A percentile compares a stretch with the other conserved stretches of the same genome.
These are phyloP conservation scores for Melinaea menophilus DNA, from an alignment of 2,888 invertebrate species.

Conservation along the genomic window DNA sequence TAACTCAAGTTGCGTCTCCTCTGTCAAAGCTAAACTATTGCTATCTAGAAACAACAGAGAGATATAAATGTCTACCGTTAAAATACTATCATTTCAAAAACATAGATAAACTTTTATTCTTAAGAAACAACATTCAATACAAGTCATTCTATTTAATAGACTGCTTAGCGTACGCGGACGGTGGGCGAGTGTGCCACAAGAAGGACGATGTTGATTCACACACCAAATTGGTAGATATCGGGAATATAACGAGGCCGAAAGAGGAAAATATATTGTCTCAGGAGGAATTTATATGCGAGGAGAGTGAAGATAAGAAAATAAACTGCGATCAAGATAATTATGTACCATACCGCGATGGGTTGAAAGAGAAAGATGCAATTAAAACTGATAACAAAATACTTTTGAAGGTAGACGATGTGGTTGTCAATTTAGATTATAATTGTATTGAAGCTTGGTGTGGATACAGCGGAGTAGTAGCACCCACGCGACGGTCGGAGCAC, in stretches of 20 bases:
- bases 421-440: constrained; percentile 45
- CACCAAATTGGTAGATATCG: constrained; percentile 53
- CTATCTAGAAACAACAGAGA: constrained; percentile 36
- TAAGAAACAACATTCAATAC: constrained; percentile 47
- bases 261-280: constrained; percentile 55
- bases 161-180: constrained; percentile 60
- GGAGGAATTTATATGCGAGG: constrained; percentile 66
- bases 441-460: constrained; percentile 61
- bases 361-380: constrained; percentile 46
- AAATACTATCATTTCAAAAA: constrained; percentile 59
- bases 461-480: constrained; percentile 44
- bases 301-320: constrained; percentile 42
- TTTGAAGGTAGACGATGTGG: constrained; percentile 48
- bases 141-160: constrained; percentile 61
- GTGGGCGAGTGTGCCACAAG: constrained; percentile 59
- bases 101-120: constrained; percentile 59
- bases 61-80: constrained; percentile 51
- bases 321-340: constrained; percentile 58
- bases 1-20: constrained; percentile 51
- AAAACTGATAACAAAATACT: constrained; percentile 46
- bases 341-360: constrained; percentile 48
- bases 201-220: constrained; percentile 48
- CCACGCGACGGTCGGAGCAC: constrained; percentile 38
- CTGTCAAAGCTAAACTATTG: constrained; percentile 48
- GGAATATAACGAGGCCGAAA: constrained; percentile 53